Conservation (phyloP, 1,140 invertebrate species). For the Copidosoma floridanum region DNA sequence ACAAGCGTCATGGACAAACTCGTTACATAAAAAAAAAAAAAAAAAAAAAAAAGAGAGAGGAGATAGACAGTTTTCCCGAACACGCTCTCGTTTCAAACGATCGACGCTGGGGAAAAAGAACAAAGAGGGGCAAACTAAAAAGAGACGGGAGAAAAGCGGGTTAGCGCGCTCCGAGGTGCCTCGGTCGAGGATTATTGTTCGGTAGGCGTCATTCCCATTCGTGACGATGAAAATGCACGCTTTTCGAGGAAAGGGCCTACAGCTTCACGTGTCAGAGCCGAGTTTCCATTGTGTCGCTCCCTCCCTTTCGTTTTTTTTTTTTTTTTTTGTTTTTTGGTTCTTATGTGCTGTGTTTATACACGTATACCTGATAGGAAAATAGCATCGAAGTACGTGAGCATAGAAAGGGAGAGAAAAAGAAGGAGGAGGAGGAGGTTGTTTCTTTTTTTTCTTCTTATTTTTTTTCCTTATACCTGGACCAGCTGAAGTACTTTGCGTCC, state of each 20-base stretch:
- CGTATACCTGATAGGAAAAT: background rate
- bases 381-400: background rate
- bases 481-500: constrained; percentile 2
- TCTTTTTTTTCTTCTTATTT: no score
- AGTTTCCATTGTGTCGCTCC: background rate
- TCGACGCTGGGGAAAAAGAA: no score
- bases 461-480: constrained; percentile 17
- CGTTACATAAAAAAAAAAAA: no score
- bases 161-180: background rate
- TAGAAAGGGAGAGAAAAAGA: background rate
- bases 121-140: background rate
- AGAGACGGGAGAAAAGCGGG: no score
- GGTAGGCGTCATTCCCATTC: no score
- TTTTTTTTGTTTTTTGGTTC: no score
- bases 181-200: background rate
- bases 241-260: constrained; percentile 14
- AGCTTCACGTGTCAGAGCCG: constrained; percentile 4
- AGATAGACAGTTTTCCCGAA: no score
- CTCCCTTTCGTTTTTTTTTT: background rate
- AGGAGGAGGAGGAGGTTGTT: background rate
- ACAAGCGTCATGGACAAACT: no score
- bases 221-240: background rate
- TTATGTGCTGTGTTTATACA: background rate
- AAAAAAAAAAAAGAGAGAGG: no score
- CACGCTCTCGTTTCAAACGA: no score